Base-by-base conservation (phyloP, 1,140 invertebrate species). In the Drosophila athabasca region DNA sequence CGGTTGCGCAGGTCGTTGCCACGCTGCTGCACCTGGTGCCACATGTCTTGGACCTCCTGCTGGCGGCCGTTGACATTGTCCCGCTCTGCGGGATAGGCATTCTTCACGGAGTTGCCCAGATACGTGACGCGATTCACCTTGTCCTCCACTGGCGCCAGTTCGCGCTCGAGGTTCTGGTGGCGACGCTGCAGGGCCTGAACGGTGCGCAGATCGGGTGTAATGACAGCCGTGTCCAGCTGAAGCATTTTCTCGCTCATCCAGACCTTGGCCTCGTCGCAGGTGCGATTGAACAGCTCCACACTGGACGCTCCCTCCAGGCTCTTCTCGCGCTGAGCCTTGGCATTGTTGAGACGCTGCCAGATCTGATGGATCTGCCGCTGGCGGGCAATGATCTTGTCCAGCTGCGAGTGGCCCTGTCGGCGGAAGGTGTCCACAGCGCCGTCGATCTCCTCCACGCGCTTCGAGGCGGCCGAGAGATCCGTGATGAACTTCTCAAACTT, bases 401-500 rank as follows among this genome's bases (percentile, higher is more conserved):
- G 93, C 90, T 99, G 97, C 50, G 96, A 95, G 92, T 98, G 98
- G n/a, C 96, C 95, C 61, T 96, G 95, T 1, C 94, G 93, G 0
- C 96, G 94, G 90, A 99, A 96, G 71, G 97, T 96, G 57, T 97
- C 95, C 0, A 98, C 98, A 17, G 97, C 95, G 0, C 94, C 93
- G 85, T 99, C 97, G 59, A 99, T 96, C 43, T 95, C 95, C 77
- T 98, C 97, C 61, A 99, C 94, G 1, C 98, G 94, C 77, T 97
- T 97, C 3, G 96, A 96, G 24, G 97, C 98, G 0, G 98, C 98
- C 1, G 97, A 98, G 8, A 99, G 92, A 90, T 99, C 98, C 0
- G 98, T 99, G 4, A 99, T 94, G 92, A 99, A 97, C 93, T 98
- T 97, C 94, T 99, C 97, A 92, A 98, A 99, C 92, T 99, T 98